Evolutionary conservation across 2,888 invertebrate genomes (phyloP), one percentile per base, ranked within the genome.

Genomic region (Cephonodes hylas): DNA sequence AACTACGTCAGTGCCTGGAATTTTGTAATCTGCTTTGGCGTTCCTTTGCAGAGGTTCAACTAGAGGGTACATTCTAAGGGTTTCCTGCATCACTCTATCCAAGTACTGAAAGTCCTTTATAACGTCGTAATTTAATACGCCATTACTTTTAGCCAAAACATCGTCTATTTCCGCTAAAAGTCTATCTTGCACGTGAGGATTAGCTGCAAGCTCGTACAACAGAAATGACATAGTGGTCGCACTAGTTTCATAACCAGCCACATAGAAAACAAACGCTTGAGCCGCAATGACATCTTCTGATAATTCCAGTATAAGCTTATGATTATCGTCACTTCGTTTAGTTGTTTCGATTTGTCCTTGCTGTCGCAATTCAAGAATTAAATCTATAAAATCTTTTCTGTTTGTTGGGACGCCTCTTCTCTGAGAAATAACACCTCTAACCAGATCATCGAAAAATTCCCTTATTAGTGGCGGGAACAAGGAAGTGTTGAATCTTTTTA

Each of bases 241-340:
- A 27, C 84, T 87, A 7, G 90, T 91, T 59, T 88, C 90, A 65
- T 85, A 91, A 0, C 92, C 92, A 22, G 88, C 93, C 0, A 79
- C 73, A 63, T 85, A 89, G 69, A 90, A 84, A 61, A 91, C 73
- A 65, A 89, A 85, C 2, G 80, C 80, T 68, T 91, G 88, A n/a
- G 84, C 85, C 20, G 81, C 79, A 64, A 88, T 79, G 0, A 86
- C 60, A 13, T 72, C 70, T 10, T 86, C 79, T n/a, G 81, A 80
- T 4, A 85, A 58, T 63, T 80, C 74, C 23, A 82, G 58, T 10
- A 22, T 60, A 4, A 61, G 31, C 31, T 64, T 6, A 46, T 70
- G 63, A 3, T 70, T 64, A 13, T 69, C 57, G 22, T 63, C 58
- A 44, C 62, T 7, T 15, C 42, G n/a, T 38, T 63, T 64, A 6